Evolutionary conservation across 2,113 vertebrate genomes (phyloP).

Genomic region (Piprites chloris): DNA sequence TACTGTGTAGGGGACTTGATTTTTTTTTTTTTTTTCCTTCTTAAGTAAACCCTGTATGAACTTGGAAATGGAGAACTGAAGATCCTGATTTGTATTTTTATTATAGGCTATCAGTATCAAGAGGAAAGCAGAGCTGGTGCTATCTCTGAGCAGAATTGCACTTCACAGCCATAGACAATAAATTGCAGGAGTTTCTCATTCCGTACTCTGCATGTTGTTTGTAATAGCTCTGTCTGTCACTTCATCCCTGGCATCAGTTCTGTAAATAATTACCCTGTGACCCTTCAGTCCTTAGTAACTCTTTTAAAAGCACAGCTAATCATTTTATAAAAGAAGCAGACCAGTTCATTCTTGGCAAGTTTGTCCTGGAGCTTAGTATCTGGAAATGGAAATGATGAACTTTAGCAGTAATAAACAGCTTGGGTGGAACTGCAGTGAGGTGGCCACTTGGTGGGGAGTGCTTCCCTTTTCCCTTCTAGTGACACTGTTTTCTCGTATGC

Average conservation of each 20-base stretch:
- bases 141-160: not conserved
- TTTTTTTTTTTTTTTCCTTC: not conserved
- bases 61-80: not conserved
- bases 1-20: fast-evolving
- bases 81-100: not conserved
- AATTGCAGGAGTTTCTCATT: not conserved
- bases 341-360: not conserved
- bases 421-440: not conserved
- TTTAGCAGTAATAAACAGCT: not conserved
- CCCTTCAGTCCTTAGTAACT: not conserved
- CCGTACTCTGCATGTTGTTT: not conserved
- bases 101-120: not conserved
- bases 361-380: not conserved
- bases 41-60: not conserved
- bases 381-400: not conserved
- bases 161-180: not conserved
- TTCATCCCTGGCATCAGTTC: not conserved
- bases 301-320: constrained; percentile 38
- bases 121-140: not conserved
- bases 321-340: not conserved
- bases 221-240: not conserved
- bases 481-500: not conserved
- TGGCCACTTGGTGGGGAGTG: fast-evolving
- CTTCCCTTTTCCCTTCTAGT: not conserved
- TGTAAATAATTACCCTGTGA: constrained; percentile 19